Evolutionary conservation across 2,113 vertebrate species (phyloP).

Genomic region (Laticauda laticaudata): DNA sequence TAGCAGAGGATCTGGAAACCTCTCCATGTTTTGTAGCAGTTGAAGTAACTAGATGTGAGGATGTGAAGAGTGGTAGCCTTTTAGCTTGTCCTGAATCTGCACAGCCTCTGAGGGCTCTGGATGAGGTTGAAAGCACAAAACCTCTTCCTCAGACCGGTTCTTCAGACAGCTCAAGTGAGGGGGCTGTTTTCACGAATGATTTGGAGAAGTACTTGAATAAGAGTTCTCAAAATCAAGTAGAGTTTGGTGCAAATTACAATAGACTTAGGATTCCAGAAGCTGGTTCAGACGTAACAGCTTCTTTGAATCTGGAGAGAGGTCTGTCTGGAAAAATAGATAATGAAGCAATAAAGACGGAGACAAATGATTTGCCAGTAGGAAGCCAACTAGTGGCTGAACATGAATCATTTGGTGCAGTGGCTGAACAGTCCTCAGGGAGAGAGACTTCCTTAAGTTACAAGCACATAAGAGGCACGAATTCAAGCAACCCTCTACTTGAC

Average conservation of each 20-base stretch:
- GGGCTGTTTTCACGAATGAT: fast-evolving
- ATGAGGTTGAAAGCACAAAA: neutral
- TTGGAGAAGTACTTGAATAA: neutral
- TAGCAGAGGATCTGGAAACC: constrained; percentile 54
- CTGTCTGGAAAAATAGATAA: neutral
- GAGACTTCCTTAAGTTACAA: neutral
- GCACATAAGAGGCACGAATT: neutral
- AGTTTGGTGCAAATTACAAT: neutral
- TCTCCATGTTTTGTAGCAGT: neutral
- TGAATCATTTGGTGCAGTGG: constrained; percentile 9
- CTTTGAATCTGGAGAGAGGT: neutral
- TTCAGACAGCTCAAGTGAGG: neutral
- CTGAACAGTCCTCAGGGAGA: neutral
- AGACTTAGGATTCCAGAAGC: constrained; percentile 30
- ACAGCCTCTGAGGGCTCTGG: neutral
- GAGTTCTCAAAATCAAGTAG: neutral
- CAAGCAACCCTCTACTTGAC: neutral
- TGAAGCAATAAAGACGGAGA: constrained; percentile 4
- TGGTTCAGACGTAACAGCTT: neutral
- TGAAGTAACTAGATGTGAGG: neutral
- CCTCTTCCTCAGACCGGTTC: neutral
- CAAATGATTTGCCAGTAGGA: constrained; percentile 13
- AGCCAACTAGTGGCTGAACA: constrained; percentile 25
- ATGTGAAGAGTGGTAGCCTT: neutral
- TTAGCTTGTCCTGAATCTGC: neutral